Conservation (phyloP, 2,888 invertebrate genomes). For the Hypolimnas misippus region DNA sequence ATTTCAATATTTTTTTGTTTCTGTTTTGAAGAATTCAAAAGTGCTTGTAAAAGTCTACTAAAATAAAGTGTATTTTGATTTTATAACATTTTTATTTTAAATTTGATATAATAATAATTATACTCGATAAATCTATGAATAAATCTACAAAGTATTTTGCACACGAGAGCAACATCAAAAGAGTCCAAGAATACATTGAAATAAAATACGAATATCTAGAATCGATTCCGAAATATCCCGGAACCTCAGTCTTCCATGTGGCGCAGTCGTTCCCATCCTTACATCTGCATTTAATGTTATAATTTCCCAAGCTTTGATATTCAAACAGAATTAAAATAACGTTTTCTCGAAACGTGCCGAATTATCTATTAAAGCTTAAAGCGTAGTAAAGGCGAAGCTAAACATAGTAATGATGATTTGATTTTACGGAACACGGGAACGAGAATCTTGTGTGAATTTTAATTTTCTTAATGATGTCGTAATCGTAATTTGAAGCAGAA, state of each 20-base stretch:
- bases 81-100: too few species aligned
- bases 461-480: slow-evolving; percentile 13
- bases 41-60: too few species aligned
- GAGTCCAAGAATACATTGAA: background rate
- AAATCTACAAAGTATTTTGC: background rate
- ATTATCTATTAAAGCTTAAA: slow-evolving; percentile 27
- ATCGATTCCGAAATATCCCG: background rate
- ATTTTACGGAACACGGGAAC: background rate
- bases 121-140: background rate
- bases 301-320: slow-evolving; percentile 48
- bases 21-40: too few species aligned
- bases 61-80: too few species aligned
- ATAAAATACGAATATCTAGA: background rate
- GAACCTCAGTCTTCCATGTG: background rate
- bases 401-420: slow-evolving; percentile 16
- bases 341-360: slow-evolving; percentile 36
- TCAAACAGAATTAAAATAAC: slow-evolving; percentile 49
- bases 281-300: slow-evolving; percentile 48
- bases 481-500: background rate
- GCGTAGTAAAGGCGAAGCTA: slow-evolving; percentile 23
- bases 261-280: background rate
- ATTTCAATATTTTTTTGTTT: too few species aligned
- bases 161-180: background rate
- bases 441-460: slow-evolving; percentile 14
- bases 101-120: too few species aligned